Evolutionary conservation across 2,113 vertebrate species (phyloP).

Genomic region (Syngnathus floridae): DNA sequence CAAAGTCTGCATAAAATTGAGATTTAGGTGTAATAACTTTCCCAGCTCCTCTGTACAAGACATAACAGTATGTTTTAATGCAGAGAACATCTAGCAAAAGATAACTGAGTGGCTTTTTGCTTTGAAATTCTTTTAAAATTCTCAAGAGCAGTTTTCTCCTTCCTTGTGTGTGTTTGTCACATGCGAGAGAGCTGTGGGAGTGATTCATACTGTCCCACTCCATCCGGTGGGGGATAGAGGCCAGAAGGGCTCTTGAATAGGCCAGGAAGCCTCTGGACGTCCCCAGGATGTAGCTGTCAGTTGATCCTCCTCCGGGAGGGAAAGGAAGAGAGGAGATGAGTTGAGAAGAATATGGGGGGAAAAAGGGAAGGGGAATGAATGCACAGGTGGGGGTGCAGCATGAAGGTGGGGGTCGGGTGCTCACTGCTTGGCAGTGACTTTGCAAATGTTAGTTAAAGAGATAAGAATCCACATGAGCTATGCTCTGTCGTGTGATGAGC

Average conservation of each 20-base stretch:
- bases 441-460: slow-evolving; percentile 51
- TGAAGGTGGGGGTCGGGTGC: slow-evolving; percentile 13
- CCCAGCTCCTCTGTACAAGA: slow-evolving; percentile 5
- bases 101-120: not conserved
- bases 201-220: slow-evolving; percentile 27
- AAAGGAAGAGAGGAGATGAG: slow-evolving; percentile 37
- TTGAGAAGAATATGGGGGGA: slow-evolving; percentile 15
- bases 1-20: no score
- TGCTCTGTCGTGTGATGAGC: slow-evolving; percentile 18
- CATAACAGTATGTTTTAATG: not conserved
- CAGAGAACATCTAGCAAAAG: not conserved
- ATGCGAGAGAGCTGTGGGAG: slow-evolving; percentile 25
- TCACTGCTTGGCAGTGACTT: slow-evolving; percentile 38
- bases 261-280: slow-evolving; percentile 62
- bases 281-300: slow-evolving; percentile 71
- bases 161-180: slow-evolving; percentile 27
- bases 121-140: not conserved
- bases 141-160: not conserved
- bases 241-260: slow-evolving; percentile 46
- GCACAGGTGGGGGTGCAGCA: slow-evolving; percentile 55
- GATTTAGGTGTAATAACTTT: slow-evolving; percentile 28
- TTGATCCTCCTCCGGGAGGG: slow-evolving; percentile 55
- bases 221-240: slow-evolving; percentile 57
- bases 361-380: slow-evolving; percentile 16
- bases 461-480: slow-evolving; percentile 36